Conservation (phyloP, 2,113 vertebrate genomes). For the Bos javanicus region DNA sequence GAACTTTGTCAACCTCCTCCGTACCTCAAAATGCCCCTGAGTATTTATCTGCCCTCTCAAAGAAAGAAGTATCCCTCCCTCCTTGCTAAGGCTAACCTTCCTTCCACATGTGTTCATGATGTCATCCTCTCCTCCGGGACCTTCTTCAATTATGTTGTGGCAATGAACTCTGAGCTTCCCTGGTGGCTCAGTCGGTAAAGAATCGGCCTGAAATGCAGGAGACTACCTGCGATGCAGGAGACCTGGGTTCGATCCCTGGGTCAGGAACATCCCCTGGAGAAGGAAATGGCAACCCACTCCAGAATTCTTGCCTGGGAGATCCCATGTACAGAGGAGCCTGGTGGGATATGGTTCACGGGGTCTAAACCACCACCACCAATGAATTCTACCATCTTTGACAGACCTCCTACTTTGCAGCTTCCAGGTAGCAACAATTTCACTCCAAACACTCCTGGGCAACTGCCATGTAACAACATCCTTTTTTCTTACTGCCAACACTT, state of each 20-base stretch:
- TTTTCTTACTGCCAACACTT: neutral
- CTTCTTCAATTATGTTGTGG: neutral
- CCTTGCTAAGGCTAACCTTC: neutral
- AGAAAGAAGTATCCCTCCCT: neutral
- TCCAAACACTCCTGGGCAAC: neutral
- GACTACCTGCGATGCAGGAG: neutral
- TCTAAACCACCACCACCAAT: neutral
- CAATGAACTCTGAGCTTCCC: neutral
- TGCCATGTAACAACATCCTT: too few species aligned
- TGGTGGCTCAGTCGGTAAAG: neutral
- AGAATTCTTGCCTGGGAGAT: neutral
- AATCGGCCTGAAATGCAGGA: neutral
- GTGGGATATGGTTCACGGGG: neutral
- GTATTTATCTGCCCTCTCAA: neutral
- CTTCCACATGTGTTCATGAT: neutral
- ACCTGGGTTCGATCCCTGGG: neutral
- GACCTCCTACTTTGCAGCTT: neutral
- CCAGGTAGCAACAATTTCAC: neutral
- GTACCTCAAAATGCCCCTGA: neutral
- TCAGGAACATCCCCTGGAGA: neutral
- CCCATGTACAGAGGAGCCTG: neutral
- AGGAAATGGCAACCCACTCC: neutral
- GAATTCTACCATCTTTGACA: neutral
- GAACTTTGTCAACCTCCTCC: neutral
- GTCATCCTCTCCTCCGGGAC: neutral